Conservation (phyloP, 1,140 invertebrate genomes). For the Scylla paramamosain region DNA sequence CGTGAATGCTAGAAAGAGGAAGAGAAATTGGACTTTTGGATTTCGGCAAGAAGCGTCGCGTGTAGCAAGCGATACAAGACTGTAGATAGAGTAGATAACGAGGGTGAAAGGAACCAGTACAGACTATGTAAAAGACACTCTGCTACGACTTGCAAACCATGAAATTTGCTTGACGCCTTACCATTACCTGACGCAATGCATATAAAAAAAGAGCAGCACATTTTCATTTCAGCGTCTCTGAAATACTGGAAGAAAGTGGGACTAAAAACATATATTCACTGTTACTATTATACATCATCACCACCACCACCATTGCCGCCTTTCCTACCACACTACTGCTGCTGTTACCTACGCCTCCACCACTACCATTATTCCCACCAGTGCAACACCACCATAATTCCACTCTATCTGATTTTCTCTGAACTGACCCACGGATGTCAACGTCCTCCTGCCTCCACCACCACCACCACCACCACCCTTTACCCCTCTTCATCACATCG, state of each 20-base stretch:
- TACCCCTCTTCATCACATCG: not conserved
- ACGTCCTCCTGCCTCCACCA: not conserved
- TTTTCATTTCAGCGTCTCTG: not conserved
- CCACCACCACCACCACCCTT: not conserved
- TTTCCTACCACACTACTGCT: too few species aligned
- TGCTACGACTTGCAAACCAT: not conserved
- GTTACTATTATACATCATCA: not conserved
- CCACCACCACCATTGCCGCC: not conserved
- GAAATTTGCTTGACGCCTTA: not conserved
- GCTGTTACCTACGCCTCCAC: not conserved
- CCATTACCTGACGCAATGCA: not conserved
- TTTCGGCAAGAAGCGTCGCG: not conserved
- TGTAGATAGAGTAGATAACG: not conserved
- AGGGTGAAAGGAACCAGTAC: not conserved
- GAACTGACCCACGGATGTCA: too few species aligned
- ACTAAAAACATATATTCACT: not conserved
- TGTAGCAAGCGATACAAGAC: not conserved
- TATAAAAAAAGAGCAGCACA: not conserved
- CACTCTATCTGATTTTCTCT: too few species aligned
- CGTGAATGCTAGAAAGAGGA: not conserved
- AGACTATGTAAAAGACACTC: not conserved
- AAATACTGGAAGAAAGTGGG: not conserved
- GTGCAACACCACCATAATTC: too few species aligned
- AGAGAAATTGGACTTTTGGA: not conserved
- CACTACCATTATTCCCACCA: not conserved